Conservation (phyloP, 2,113 vertebrate genomes). For the Myotis davidii region DNA sequence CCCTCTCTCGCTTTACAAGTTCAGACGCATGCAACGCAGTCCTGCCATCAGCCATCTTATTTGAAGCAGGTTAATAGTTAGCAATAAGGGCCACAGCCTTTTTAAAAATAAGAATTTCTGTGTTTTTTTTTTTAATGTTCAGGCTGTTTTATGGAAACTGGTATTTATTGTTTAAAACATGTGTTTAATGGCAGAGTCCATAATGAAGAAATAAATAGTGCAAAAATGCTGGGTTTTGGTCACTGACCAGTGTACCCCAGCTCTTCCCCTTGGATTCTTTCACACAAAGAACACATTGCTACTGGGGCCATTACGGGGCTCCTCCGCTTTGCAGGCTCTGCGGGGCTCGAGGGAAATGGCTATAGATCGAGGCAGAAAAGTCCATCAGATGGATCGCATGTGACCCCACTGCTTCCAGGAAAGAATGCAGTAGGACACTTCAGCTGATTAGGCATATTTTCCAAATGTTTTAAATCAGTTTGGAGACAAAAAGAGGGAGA, state of each 20-base stretch:
- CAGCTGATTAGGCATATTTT: conserved; percentile 97
- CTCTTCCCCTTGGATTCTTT: conserved; percentile 93
- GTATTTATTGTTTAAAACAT: conserved; percentile 89
- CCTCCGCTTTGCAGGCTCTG: conserved; percentile 89
- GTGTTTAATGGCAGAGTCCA: conserved; percentile 88
- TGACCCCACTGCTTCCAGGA: conserved; percentile 91
- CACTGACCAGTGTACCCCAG: conserved; percentile 87
- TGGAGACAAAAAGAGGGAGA: conserved; percentile 90
- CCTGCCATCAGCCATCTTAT: conserved; percentile 70
- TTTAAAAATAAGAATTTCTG: conserved; percentile 83
- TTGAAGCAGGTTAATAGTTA: conserved; percentile 82
- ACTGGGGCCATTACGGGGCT: conserved; percentile 93
- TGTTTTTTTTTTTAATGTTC: conserved; percentile 87
- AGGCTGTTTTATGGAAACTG: conserved; percentile 87
- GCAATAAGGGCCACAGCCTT: conserved; percentile 79
- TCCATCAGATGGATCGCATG: conserved; percentile 94
- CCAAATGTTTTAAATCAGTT: conserved; percentile 99
- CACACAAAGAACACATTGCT: conserved; percentile 98
- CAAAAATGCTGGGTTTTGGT: conserved; percentile 87
- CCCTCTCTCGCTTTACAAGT: conserved; percentile 57
- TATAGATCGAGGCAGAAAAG: conserved; percentile 93
- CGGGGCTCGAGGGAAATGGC: conserved; percentile 93
- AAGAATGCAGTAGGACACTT: conserved; percentile 89
- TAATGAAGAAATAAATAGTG: conserved; percentile 90
- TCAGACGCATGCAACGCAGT: conserved; percentile 61